Percentiles rank a stretch among this genome's conserved stretches.
phyloP scores from a whole-genome alignment of 2,888 invertebrate genomes.

The Acronicta aceris region DNA sequence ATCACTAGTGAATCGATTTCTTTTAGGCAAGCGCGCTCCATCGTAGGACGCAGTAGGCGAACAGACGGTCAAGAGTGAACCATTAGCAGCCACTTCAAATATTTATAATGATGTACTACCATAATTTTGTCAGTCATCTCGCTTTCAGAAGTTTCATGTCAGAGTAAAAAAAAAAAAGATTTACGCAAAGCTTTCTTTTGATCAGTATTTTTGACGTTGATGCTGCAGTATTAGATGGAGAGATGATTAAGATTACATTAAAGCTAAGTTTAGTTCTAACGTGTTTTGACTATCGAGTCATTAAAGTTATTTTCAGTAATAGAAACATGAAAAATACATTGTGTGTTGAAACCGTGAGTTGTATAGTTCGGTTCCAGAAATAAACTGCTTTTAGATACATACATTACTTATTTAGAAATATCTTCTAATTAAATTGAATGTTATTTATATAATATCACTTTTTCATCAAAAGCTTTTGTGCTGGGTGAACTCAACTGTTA shows the following conservation, averaged over 20 bases:
- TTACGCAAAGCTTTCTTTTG: not conserved
- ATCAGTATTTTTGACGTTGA: not conserved
- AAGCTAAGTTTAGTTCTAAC: not conserved
- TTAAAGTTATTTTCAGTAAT: not conserved
- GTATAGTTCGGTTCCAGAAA: slow-evolving; percentile 7
- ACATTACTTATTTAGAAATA: not conserved
- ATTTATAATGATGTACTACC: not conserved
- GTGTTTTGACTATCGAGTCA: not conserved
- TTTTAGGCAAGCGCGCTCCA: too few species aligned
- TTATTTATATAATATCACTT: too few species aligned
- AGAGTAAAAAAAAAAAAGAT: not conserved
- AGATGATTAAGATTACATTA: not conserved
- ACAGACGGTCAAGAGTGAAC: too few species aligned
- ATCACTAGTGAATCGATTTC: too few species aligned
- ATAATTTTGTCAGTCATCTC: slow-evolving; percentile 7
- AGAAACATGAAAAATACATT: not conserved
- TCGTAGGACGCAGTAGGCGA: too few species aligned
- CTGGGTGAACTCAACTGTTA: too few species aligned
- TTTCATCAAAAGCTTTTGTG: too few species aligned
- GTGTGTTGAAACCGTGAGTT: slow-evolving; percentile 1
- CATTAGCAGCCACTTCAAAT: not conserved
- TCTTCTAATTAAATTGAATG: not conserved
- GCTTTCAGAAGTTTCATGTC: not conserved
- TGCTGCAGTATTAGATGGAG: not conserved
- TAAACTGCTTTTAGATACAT: slow-evolving; percentile 8